Conservation (phyloP, 2,113 vertebrate species). For the Pelusios castaneus region DNA sequence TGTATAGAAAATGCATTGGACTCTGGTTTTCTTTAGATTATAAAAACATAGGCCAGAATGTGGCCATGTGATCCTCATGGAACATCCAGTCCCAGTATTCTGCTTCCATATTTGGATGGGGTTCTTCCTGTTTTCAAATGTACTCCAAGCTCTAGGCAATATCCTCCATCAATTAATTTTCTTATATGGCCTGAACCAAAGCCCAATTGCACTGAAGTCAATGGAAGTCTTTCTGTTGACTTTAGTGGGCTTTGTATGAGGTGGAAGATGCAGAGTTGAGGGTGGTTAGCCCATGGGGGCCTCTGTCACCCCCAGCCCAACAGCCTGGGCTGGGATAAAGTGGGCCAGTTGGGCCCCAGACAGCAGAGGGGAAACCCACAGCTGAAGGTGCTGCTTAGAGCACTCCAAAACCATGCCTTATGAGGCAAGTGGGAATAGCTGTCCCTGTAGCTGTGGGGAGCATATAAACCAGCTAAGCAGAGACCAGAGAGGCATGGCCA, state of each 20-base stretch:
- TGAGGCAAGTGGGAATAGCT: too few relatives aligned
- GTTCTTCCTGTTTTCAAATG: background rate
- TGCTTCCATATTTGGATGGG: background rate
- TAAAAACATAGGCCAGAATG: background rate
- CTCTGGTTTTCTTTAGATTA: background rate
- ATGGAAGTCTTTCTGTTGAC: background rate
- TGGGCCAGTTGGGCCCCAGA: too few relatives aligned
- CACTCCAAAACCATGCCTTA: too few relatives aligned
- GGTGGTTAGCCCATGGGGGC: too few relatives aligned
- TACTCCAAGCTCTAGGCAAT: background rate
- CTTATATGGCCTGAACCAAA: background rate
- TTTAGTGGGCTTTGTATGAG: background rate
- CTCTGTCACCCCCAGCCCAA: too few relatives aligned
- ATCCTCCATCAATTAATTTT: background rate
- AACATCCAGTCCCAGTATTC: background rate
- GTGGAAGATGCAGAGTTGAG: background rate
- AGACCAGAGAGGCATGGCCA: too few relatives aligned
- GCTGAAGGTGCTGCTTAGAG: too few relatives aligned
- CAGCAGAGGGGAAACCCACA: too few relatives aligned
- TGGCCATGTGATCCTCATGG: background rate
- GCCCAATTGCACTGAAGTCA: background rate
- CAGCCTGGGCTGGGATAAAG: too few relatives aligned
- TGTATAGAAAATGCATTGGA: background rate
- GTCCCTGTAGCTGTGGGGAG: too few relatives aligned
- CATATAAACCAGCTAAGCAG: too few relatives aligned